Evolutionary conservation across 2,797 vertebrate genomes (phyloP).

Genomic region (Uromys caudimaculatus): DNA sequence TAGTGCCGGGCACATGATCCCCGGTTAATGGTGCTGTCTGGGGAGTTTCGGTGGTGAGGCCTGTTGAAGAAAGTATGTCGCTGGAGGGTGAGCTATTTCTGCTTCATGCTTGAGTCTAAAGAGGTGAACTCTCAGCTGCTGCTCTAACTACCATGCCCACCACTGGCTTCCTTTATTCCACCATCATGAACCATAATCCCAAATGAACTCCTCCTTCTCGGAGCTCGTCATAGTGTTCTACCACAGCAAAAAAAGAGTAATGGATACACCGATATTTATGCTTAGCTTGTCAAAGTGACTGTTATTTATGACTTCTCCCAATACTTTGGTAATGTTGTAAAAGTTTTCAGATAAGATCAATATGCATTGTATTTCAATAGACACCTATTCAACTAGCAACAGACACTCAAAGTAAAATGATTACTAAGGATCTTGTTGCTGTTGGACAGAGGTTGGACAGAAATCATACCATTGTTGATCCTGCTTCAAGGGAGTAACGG

Average conservation of each 20-base stretch:
- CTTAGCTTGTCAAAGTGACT: constrained; percentile 22
- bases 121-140: not conserved
- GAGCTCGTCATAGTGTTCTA: not conserved
- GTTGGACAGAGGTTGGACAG: constrained; percentile 44
- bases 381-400: not conserved
- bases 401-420: constrained; percentile 33
- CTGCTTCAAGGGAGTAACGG: constrained; percentile 45
- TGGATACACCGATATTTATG: not conserved
- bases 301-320: not conserved
- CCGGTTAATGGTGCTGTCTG: not conserved
- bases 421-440: not conserved
- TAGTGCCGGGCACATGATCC: not conserved
- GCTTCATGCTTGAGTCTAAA: not conserved
- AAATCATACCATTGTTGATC: constrained; percentile 45
- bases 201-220: not conserved
- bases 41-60: not conserved
- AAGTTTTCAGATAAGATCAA: constrained; percentile 26
- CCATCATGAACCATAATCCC: not conserved
- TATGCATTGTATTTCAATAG: not conserved
- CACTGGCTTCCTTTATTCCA: not conserved
- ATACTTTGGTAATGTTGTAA: not conserved
- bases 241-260: not conserved
- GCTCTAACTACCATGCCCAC: not conserved
- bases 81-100: not conserved
- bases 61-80: not conserved